These are phyloP conservation scores for Falcunculus frontatus DNA, from an alignment of 2,113 vertebrate species.

Conservation along the genomic window DNA sequence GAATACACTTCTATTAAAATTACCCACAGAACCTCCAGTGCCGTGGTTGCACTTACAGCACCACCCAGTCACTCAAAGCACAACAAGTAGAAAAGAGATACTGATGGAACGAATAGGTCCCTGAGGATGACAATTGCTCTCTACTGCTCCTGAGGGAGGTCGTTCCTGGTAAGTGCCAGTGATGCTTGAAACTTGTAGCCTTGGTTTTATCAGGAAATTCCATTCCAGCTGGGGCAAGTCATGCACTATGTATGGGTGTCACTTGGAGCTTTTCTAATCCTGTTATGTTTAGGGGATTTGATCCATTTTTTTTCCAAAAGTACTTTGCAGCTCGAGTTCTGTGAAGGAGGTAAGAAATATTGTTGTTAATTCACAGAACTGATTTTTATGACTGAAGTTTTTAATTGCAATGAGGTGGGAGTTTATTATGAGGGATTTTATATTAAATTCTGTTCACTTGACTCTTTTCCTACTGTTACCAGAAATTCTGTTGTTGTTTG, in stretches of 20 bases:
- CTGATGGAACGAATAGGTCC: not conserved
- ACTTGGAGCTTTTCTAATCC: not conserved
- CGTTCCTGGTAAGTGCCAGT: not conserved
- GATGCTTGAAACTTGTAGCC: not conserved
- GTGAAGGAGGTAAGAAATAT: not conserved
- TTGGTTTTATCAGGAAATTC: not conserved
- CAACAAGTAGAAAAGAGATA: not conserved
- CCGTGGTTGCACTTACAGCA: not conserved
- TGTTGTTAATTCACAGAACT: not conserved
- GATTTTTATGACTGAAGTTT: not conserved
- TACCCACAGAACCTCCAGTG: not conserved
- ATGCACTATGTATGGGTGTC: not conserved
- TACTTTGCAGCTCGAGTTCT: rapidly evolving
- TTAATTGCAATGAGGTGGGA: not conserved
- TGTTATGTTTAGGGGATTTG: not conserved
- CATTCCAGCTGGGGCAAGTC: not conserved
- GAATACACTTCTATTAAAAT: not conserved
- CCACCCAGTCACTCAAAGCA: not conserved
- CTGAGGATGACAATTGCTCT: not conserved
- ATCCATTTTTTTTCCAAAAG: not conserved
- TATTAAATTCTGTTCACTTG: not conserved
- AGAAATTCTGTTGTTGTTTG: not conserved
- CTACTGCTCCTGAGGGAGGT: not conserved
- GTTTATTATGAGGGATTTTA: not conserved
- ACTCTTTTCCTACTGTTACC: not conserved